Evolutionary conservation across 2,888 invertebrate species (phyloP), one percentile per base, ranked within the genome.

Genomic region (Hypena proboscidalis): DNA sequence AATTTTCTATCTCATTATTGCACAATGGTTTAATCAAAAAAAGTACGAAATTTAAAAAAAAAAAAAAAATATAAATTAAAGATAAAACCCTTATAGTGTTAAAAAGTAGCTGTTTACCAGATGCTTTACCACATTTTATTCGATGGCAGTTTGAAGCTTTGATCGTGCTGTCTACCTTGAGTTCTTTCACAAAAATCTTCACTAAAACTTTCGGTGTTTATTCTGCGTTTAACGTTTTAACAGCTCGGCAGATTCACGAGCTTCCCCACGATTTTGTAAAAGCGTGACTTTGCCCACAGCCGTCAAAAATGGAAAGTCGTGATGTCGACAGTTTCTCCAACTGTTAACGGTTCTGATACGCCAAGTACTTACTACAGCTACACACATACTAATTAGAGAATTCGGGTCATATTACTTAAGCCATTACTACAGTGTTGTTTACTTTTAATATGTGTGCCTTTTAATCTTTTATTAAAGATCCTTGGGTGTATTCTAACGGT

Each of bases 271-370:
- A 65, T 39, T 40, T 40, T 34, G 66, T 66, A 70, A 70, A 68
- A 70, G 65, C 71, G 65, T 70, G 67, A 65, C 69, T 36, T 38
- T 46, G 41, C 33, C 36, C 38, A 51, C 38, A 47, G 13, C 17
- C 47, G 8, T 31, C 49, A 48, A 59, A 62, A 70, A 59, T 62
- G 53, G 67, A 70, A 69, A 70, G 67, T 67, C 46, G 50, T 53
- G 54, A 49, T 44, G 41, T 49, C 45, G 51, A 42, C 48, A 46
- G 55, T 65, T 67, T 62, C 56, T 56, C 48, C 25, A n/a, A 25
- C 13, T 38, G 44, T 30, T 49, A 58, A 48, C 50, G 33, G 50
- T 34, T 49, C 20, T 34, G 26, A 41, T 48, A 29, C 21, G 31
- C 35, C 17, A 43, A 39, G 15, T n/a, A n/a, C n/a, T 29, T 15